phyloP scores from a whole-genome alignment of 1,140 invertebrate species.

The Elymnias hypermnestra region DNA sequence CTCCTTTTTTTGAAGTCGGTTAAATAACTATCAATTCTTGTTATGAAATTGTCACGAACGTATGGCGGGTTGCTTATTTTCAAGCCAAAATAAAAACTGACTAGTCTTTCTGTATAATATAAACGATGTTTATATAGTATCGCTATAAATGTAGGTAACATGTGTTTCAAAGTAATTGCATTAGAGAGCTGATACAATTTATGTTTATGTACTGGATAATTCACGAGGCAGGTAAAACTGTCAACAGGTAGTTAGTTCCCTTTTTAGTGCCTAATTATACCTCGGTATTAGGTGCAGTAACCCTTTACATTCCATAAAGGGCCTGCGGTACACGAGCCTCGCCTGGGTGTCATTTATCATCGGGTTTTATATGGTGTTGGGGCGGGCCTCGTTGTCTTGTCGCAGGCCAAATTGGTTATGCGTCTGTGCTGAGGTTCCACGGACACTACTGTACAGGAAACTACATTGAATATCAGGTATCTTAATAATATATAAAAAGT shows the following conservation, averaged over 20 bases:
- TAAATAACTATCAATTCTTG: too few species aligned
- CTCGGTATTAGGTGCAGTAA: conserved; percentile 20
- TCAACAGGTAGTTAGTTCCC: conserved; percentile 15
- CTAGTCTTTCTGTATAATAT: too few species aligned
- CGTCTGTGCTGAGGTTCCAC: too few species aligned
- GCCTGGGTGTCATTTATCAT: conserved; percentile 20
- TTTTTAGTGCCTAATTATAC: conserved; percentile 20
- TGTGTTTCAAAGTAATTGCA: neutral
- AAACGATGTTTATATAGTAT: too few species aligned
- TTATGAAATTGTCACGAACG: too few species aligned
- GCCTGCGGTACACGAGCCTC: conserved; percentile 12
- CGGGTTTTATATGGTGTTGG: conserved; percentile 17
- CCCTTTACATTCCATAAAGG: conserved; percentile 19
- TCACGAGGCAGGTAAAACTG: conserved; percentile 19
- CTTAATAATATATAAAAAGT: too few species aligned
- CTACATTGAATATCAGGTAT: too few species aligned
- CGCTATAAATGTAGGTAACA: too few species aligned
- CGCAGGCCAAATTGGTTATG: conserved; percentile 19
- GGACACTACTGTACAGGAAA: too few species aligned
- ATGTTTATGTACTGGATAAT: conserved; percentile 8
- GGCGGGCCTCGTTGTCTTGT: too few species aligned
- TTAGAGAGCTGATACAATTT: neutral
- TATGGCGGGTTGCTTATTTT: neutral
- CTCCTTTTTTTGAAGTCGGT: too few species aligned
- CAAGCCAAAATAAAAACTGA: neutral